Evolutionary conservation across 2,797 vertebrate genomes (phyloP).

Genomic region (Acrossocheilus wenchowensis): DNA sequence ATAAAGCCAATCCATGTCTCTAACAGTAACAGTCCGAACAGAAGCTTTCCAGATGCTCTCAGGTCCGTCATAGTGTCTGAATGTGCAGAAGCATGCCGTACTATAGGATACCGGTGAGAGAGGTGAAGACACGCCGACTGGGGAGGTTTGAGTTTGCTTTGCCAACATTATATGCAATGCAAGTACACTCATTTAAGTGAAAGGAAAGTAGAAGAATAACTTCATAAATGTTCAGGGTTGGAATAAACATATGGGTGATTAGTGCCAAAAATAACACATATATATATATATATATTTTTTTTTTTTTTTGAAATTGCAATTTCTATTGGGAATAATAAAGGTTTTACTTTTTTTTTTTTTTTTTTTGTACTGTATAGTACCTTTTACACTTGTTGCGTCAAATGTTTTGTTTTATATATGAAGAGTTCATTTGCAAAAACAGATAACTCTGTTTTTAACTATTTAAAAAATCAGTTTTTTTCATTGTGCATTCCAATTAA

Average conservation of each 20-base stretch:
- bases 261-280: too few species aligned
- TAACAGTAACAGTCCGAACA: slow-evolving; percentile 32
- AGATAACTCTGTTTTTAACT: too few species aligned
- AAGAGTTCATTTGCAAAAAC: too few species aligned
- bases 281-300: too few species aligned
- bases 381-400: neutral
- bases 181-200: neutral
- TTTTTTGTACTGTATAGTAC: neutral
- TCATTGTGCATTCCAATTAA: neutral
- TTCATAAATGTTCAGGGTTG: neutral
- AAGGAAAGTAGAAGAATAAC: neutral
- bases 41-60: slow-evolving; percentile 16
- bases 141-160: neutral
- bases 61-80: slow-evolving; percentile 24
- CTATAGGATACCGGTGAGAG: neutral
- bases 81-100: neutral
- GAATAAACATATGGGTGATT: neutral
- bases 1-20: slow-evolving; percentile 18
- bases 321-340: neutral
- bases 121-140: neutral
- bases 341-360: too few species aligned
- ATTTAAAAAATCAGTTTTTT: neutral
- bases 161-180: neutral
- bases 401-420: too few species aligned
- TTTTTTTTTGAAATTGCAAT: neutral